These are phyloP conservation scores for Trinorchestia longiramus DNA, from an alignment of 1,140 invertebrate species.

Conservation along the genomic window DNA sequence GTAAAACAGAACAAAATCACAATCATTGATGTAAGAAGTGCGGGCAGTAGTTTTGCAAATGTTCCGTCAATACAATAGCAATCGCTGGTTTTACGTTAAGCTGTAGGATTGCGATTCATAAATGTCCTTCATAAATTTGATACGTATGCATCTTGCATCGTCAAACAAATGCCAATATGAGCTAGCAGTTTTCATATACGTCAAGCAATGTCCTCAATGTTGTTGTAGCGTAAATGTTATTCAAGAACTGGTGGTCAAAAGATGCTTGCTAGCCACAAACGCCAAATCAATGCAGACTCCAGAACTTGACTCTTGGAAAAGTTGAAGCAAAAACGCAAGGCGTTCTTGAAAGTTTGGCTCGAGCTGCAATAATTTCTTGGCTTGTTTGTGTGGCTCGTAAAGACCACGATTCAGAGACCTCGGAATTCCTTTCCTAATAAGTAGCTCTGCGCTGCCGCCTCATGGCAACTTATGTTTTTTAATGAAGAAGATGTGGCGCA, in stretches of 20 bases:
- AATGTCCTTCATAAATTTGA: no score
- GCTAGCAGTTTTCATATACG: background rate
- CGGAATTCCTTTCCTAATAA: slow-evolving; percentile 1
- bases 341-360: background rate
- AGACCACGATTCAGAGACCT: background rate
- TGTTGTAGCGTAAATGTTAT: background rate
- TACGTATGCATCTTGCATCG: no score
- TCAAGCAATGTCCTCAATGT: background rate
- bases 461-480: background rate
- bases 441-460: background rate
- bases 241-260: background rate
- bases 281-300: background rate
- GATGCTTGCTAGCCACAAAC: background rate
- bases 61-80: background rate
- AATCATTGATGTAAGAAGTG: background rate
- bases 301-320: background rate
- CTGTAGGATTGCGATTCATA: background rate
- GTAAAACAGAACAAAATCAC: background rate
- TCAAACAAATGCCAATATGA: background rate
- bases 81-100: background rate
- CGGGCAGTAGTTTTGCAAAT: background rate
- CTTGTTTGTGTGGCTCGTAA: background rate
- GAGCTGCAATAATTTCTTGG: background rate
- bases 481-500: background rate
- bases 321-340: background rate